Base-by-base conservation (phyloP, 2,888 invertebrate genomes). In the Mayetiola destructor region DNA sequence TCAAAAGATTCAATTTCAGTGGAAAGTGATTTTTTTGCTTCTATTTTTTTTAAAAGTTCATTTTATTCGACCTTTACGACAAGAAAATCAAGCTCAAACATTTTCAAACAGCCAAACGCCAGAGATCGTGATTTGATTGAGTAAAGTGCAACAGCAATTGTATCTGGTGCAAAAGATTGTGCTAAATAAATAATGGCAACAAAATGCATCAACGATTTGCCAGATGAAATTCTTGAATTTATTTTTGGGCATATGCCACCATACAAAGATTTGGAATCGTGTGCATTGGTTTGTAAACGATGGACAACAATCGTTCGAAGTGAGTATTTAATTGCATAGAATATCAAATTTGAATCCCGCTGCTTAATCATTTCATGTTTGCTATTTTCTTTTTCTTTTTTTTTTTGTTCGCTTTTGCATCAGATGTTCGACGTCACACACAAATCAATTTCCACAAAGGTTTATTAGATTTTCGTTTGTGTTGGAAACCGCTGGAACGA, bases 191-290 rank as follows among this genome's bases (percentile, higher is more conserved):
- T n/a, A 36, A 36, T 55, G 30, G 55, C 40, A 36, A 55, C 54
- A 42, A 18, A 37, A 6, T 16, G 14, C 6, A 76, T 80, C 57
- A 81, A 85, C 67, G 83, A 86, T 70, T 75, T 96, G 61, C 95
- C 96, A 40, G 91, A 93, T 70, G 94, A 95, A 77, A 83, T 96
- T 58, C 73, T 96, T 63, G 94, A 94, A 74, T 91, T 89, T 68
- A 90, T 96, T 68, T 77, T 96, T 62, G 81, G 86, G 63, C 80
- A 90, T 68, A 74, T 95, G 62, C 88, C 91, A 58, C 94, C 94
- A 0, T 96, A 96, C 68, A 82, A 82, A 69, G 93, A 95, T 75
- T 75, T 94, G 63, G 84, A 90, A 70, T 80, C 84, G 68, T 91
- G 92, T 68, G 85, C 83, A 77, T 73, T 81, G 60, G 94, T 95